phyloP scores from a whole-genome alignment of 2,888 invertebrate genomes.

The Andrena dorsata region DNA sequence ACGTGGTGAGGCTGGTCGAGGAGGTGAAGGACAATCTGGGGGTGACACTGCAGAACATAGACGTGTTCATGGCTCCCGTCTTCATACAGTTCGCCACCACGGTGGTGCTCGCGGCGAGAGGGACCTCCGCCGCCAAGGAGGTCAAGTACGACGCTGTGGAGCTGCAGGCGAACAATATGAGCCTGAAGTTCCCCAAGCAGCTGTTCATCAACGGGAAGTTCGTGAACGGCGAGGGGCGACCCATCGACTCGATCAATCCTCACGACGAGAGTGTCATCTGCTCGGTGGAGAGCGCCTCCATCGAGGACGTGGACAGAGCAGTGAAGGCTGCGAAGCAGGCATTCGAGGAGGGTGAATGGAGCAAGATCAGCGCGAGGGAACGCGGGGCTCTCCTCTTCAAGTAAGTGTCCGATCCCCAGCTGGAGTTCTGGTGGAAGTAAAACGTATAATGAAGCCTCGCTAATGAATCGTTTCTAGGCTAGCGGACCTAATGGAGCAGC shows the following conservation, averaged over 20 bases:
- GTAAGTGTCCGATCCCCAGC: constrained; percentile 82
- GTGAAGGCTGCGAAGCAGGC: constrained; percentile 95
- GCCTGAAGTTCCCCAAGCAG: constrained; percentile 94
- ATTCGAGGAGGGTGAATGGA: constrained; percentile 96
- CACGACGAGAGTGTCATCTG: constrained; percentile 93
- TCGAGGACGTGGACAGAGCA: constrained; percentile 94
- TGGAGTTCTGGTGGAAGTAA: background rate
- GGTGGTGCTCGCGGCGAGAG: constrained; percentile 89
- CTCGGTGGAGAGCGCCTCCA: constrained; percentile 90
- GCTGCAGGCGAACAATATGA: constrained; percentile 93
- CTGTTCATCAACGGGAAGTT: constrained; percentile 97
- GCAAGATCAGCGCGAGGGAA: constrained; percentile 96
- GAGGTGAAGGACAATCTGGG: constrained; percentile 94
- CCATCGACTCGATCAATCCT: constrained; percentile 91
- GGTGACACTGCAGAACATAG: constrained; percentile 93
- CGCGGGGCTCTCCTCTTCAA: constrained; percentile 93
- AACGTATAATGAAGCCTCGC: background rate
- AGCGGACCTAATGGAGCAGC: constrained; percentile 97
- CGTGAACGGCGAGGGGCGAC: constrained; percentile 90
- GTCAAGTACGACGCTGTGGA: constrained; percentile 91
- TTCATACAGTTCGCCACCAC: constrained; percentile 92
- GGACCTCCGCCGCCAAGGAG: constrained; percentile 86
- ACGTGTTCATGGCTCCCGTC: constrained; percentile 96
- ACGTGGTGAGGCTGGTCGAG: constrained; percentile 96
- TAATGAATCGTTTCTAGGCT: constrained; percentile 86